Conservation (phyloP, 1,140 invertebrate genomes). For the Neotoxoptera formosana region DNA sequence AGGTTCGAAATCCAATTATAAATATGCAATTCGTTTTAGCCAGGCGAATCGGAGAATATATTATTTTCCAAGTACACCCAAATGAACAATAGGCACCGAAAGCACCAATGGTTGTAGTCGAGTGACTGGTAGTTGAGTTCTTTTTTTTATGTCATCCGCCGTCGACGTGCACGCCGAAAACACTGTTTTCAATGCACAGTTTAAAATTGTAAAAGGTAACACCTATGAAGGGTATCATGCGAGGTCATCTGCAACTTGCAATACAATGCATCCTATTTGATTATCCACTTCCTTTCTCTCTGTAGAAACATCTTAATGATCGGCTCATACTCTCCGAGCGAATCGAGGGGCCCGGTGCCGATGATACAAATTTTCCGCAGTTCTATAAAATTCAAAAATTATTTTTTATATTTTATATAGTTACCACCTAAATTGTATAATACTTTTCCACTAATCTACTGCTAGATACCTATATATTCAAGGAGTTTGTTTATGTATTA, state of each 20-base stretch:
- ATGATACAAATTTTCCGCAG: too few relatives aligned
- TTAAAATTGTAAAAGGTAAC: constrained; percentile 5
- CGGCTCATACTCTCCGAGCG: neutral
- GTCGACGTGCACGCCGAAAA: neutral
- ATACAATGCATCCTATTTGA: neutral
- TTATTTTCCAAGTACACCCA: neutral
- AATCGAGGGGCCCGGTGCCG: neutral
- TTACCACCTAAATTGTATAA: too few relatives aligned
- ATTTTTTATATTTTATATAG: too few relatives aligned
- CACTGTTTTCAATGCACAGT: neutral
- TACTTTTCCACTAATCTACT: too few relatives aligned
- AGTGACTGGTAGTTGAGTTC: neutral
- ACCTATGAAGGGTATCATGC: neutral
- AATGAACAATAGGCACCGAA: neutral
- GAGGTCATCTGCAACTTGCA: neutral
- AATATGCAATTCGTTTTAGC: neutral
- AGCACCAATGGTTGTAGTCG: neutral
- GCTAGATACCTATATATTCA: too few relatives aligned
- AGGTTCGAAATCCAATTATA: neutral
- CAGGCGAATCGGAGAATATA: fast-evolving
- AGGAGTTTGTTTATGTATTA: too few relatives aligned
- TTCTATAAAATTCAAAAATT: too few relatives aligned
- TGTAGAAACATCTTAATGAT: neutral
- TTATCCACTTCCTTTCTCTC: neutral
- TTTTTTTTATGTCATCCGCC: neutral